Evolutionary conservation across 2,888 invertebrate genomes (phyloP).

Genomic region (Trichogramma evanescens): DNA sequence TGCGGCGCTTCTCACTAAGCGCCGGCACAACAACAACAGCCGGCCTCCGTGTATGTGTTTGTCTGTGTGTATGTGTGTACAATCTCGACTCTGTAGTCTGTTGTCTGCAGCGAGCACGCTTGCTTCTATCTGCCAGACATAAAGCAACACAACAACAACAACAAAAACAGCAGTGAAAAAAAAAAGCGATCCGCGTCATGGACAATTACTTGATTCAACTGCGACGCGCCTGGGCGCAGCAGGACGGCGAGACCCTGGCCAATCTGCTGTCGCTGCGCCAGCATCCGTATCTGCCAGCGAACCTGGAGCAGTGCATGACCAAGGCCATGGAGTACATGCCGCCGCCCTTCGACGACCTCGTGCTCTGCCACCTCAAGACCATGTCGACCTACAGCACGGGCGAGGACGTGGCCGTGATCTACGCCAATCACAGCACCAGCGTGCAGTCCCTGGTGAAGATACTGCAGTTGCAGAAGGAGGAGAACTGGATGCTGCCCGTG

Average conservation of each 20-base stretch:
- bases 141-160: too few species aligned
- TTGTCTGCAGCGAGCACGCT: too few species aligned
- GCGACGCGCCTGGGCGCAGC: conserved; percentile 38
- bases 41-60: too few species aligned
- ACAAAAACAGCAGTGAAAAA: too few species aligned
- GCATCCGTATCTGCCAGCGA: conserved; percentile 28
- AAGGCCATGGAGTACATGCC: conserved; percentile 38
- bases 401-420: conserved; percentile 56
- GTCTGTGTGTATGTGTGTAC: too few species aligned
- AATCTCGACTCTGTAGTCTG: too few species aligned
- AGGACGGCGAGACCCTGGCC: conserved; percentile 39
- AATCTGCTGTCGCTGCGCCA: conserved; percentile 37
- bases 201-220: conserved; percentile 27
- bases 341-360: conserved; percentile 38
- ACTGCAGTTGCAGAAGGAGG: conserved; percentile 81
- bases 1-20: too few species aligned
- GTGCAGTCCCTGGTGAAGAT: conserved; percentile 75
- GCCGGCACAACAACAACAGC: too few species aligned
- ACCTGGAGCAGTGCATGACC: conserved; percentile 33
- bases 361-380: conserved; percentile 39
- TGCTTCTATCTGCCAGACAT: too few species aligned
- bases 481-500: conserved; percentile 94
- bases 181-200: too few species aligned
- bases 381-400: not conserved
- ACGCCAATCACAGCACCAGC: conserved; percentile 68